Base-by-base conservation (phyloP, 2,888 invertebrate genomes). In the Lepidocyrtoides sp. region DNA sequence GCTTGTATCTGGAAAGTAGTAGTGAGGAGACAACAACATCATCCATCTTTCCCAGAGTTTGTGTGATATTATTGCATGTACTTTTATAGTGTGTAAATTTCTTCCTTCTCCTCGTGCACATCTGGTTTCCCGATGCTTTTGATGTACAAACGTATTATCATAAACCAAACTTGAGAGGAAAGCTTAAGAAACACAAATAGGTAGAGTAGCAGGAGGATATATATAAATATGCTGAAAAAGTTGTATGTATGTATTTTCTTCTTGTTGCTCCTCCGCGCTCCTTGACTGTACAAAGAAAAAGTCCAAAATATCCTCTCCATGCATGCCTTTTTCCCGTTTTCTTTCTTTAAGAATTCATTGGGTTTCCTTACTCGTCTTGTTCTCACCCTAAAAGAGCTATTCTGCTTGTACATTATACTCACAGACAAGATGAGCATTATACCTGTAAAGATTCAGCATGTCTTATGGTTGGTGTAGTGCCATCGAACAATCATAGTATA, bases 1-100 rank as follows among this genome's bases (percentile, higher is more conserved):
- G 87, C 79, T 87, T 87, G 87, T 87, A 87, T 87, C 77, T 77
- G 69, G 84, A 54, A 84, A n/a, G n/a, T n/a, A 84, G 54, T 29
- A 84, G 54, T 63, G 77, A 77, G 77, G 1, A 77, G 77, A 77
- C 48, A 77, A 51, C 23, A 86, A 82, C 63, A 63, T 32, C 54
- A 26, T 54, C 32, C 32, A 36, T 29, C 63, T 63, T 14, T 63
- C n/a, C 26, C 57, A 60, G 23, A 60, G 57, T 60, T 60, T 23
- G 12, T 23, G n/a, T 51, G 51, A 26, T 14, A n/a, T 72, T 41
- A 48, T 23, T 75, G 26, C 23, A 48, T 4, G 14, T 29, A 26
- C 29, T 29, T 51, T 77, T 63, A 60, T 20, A 54, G 57, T 23
- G 23, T 60, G n/a, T n/a, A n/a, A n/a, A n/a, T n/a, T 57, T 23